phyloP scores from a whole-genome alignment of 2,113 vertebrate genomes.

The Mystacornis crossleyi region DNA sequence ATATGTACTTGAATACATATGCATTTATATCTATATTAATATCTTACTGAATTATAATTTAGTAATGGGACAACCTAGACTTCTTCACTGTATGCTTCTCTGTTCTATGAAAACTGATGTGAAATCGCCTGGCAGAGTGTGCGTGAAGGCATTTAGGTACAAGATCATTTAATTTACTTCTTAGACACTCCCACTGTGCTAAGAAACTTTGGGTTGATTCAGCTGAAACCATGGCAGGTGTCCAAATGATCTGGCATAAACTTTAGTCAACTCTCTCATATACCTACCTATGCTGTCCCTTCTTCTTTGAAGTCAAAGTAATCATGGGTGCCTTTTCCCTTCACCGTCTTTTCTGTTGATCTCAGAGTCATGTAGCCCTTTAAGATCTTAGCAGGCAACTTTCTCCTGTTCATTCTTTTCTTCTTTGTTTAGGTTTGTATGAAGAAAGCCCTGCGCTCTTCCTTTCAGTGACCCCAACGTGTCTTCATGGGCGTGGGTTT shows the following conservation, averaged over 20 bases:
- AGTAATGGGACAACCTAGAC: neutral
- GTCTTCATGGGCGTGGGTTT: neutral
- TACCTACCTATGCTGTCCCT: neutral
- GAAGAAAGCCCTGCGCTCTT: neutral
- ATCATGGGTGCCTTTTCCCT: neutral
- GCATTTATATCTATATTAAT: neutral
- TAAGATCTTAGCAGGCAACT: neutral
- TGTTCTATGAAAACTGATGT: neutral
- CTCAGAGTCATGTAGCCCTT: neutral
- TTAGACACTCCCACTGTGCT: neutral
- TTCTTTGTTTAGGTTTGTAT: neutral
- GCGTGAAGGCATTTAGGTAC: neutral
- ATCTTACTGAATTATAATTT: neutral
- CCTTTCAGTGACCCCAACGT: neutral
- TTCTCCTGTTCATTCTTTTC: neutral
- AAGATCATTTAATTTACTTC: neutral
- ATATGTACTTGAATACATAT: neutral
- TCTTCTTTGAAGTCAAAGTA: neutral
- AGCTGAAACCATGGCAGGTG: neutral
- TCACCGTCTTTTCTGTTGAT: neutral
- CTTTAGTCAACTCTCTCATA: neutral
- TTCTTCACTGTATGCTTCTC: neutral
- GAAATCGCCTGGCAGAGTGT: neutral
- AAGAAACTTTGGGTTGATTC: neutral
- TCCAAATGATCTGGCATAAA: neutral